These are phyloP conservation scores for Pituophis catenifer DNA, from an alignment of 2,113 vertebrate species.

Conservation along the genomic window DNA sequence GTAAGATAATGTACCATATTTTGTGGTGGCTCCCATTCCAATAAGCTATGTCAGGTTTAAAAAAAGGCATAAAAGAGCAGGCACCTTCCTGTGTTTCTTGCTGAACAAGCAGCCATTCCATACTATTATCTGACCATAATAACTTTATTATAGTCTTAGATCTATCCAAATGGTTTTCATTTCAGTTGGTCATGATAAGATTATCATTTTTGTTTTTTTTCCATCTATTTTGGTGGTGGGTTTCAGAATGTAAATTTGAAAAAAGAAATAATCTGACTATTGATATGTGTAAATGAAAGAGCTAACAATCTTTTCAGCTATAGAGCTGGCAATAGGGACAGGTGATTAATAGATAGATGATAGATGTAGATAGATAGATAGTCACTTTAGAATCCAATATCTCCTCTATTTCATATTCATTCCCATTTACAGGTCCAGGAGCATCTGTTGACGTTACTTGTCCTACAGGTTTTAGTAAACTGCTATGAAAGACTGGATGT, in stretches of 20 bases:
- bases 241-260: neutral
- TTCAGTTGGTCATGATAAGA: neutral
- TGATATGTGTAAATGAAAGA: neutral
- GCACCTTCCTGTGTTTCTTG: neutral
- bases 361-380: neutral
- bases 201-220: neutral
- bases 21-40: neutral
- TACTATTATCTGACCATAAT: neutral
- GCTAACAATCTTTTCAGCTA: too few species aligned
- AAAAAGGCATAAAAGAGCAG: neutral
- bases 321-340: too few species aligned
- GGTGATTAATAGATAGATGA: neutral
- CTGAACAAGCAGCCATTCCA: neutral
- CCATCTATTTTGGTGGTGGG: neutral
- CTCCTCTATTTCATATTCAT: too few species aligned
- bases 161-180: neutral
- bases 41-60: neutral
- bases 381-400: too few species aligned
- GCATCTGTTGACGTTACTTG: too few species aligned
- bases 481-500: too few species aligned
- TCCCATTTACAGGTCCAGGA: too few species aligned
- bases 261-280: neutral
- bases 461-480: too few species aligned
- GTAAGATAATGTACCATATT: neutral
- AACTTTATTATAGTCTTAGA: neutral